Conservation (phyloP, 2,888 invertebrate genomes). For the Penaeus monodon region DNA sequence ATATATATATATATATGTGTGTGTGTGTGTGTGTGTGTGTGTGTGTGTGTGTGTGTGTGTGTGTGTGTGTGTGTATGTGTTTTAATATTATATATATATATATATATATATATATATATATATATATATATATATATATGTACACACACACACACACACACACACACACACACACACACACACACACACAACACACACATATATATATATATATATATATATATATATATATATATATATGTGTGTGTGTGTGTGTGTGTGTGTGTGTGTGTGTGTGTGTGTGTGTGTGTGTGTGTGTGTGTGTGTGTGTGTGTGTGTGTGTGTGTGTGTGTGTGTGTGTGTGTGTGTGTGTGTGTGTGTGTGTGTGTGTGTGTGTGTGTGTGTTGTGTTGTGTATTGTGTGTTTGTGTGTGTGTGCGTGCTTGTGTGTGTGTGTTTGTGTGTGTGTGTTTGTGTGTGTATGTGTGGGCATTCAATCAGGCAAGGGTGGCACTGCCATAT, state of each 20-base stretch:
- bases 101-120: slow-evolving; percentile 7
- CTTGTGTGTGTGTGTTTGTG: too few species aligned
- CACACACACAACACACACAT: too few species aligned
- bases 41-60: neutral
- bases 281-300: neutral
- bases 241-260: neutral
- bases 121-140: too few species aligned
- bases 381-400: too few species aligned
- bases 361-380: neutral
- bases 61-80: neutral
- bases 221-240: slow-evolving; percentile 4
- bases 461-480: too few species aligned
- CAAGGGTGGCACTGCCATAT: too few species aligned
- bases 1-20: neutral
- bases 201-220: too few species aligned
- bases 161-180: too few species aligned
- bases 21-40: neutral
- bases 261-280: neutral
- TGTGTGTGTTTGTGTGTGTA: too few species aligned
- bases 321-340: neutral
- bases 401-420: too few species aligned
- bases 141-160: too few species aligned
- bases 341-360: neutral
- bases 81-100: slow-evolving; percentile 4
- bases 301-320: neutral